Conservation (phyloP, 2,113 vertebrate genomes). For the Cochlearius cochlearius region DNA sequence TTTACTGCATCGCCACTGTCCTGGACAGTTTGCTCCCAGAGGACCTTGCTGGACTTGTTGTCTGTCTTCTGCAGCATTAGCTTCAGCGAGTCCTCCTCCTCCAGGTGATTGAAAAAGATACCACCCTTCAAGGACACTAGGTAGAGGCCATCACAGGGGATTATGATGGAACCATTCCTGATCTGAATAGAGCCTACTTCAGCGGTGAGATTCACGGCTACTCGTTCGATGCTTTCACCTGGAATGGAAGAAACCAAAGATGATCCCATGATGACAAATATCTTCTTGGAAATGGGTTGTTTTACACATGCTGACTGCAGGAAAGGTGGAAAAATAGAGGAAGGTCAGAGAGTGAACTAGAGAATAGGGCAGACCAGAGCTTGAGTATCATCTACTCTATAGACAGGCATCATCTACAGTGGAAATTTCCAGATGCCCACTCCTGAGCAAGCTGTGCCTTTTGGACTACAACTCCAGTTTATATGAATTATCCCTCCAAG, state of each 20-base stretch:
- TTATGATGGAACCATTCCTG: slow-evolving; percentile 8
- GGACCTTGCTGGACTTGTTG: accelerated
- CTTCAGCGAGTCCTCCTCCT: not conserved
- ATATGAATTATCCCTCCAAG: not conserved
- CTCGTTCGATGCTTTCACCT: not conserved
- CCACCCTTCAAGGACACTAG: not conserved
- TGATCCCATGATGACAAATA: not conserved
- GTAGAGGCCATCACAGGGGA: slow-evolving; percentile 47
- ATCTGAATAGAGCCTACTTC: not conserved
- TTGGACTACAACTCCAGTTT: not conserved
- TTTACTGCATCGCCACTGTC: accelerated
- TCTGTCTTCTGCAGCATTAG: not conserved
- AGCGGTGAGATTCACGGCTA: not conserved
- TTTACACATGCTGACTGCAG: not conserved
- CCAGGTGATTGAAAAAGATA: not conserved
- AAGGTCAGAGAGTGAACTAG: not conserved
- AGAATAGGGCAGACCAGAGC: not conserved
- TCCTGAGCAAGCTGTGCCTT: not conserved
- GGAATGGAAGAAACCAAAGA: not conserved
- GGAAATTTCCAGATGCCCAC: not conserved
- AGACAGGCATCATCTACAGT: not conserved
- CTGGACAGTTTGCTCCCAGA: not conserved
- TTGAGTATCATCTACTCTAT: not conserved
- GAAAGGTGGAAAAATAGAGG: not conserved
- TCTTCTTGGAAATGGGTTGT: not conserved